Evolutionary conservation across 37 sponge, comb jelly and placozoan species (phyloP), one percentile per base, ranked within the genome.

Genomic region (Beroe ovata): DNA sequence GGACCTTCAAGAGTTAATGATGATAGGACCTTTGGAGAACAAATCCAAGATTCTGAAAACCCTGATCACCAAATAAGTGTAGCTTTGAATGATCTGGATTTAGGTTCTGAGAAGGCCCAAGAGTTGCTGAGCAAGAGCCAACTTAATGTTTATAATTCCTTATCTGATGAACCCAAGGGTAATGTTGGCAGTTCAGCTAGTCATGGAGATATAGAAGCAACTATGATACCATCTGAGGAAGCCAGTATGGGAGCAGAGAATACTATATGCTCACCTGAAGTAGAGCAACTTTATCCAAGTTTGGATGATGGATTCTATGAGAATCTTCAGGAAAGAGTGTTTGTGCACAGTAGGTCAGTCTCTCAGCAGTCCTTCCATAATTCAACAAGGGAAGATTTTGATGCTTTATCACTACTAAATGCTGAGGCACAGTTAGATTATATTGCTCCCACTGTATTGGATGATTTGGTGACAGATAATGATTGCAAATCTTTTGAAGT

Each of bases 301-400:
- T 36, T 77, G 1, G 54, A 77, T 77, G 84, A 77, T 39, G 84
- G 38, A 3, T 77, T 77, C n/a, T 77, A 77, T 40, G 54, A 77
- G 54, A 42, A 16, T 20, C 84, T 39, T 32, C 71, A 61, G n/a
- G 28, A 61, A 4, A 61, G 22, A 26, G 29, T 37, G 34, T 14
- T 34, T 32, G 0, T 66, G 3, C 69, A 37, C 2, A 29, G 3
- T 30, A 29, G 69, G 34, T 66, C 69, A 34, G 36, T 66, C 14
- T 66, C 69, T 11, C 69, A 66, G 69, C 69, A 66, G 35, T 66
- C 69, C 16, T 66, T 6, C 34, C 69, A 66, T 66, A 66, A 66
- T 37, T 21, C 38, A 6, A 77, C 47, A 26, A 39, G 20, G 38
- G 84, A 77, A 23, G 84, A 77, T 23, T 11, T 77, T 1, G 84